Conservation (phyloP, 2,113 vertebrate species). For the Vicugna pacos region DNA sequence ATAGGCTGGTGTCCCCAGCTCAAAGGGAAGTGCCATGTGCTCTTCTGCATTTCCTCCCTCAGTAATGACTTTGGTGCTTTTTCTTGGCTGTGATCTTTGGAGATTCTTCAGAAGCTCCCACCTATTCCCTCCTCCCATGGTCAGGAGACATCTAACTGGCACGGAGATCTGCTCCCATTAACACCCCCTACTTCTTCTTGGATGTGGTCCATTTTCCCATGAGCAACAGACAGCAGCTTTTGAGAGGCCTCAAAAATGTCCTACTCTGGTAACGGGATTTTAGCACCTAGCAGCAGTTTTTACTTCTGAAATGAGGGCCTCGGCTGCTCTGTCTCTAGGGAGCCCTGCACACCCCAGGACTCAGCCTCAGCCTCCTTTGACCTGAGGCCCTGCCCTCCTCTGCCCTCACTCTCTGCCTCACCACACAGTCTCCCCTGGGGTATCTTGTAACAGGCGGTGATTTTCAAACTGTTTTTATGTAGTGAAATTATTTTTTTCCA, state of each 20-base stretch:
- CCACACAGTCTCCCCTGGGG: background rate
- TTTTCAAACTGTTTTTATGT: background rate
- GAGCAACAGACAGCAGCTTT: background rate
- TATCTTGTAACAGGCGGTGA: background rate
- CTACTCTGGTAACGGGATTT: background rate
- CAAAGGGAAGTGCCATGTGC: background rate
- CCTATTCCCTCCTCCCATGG: background rate
- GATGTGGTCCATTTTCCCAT: background rate
- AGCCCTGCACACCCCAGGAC: background rate
- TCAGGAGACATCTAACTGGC: background rate
- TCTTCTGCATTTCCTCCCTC: background rate
- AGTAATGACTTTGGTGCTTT: background rate
- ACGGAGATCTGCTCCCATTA: background rate
- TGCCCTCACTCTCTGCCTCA: background rate
- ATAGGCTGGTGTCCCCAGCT: background rate
- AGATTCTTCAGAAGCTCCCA: background rate
- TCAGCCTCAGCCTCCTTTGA: no score
- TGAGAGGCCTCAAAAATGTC: no score
- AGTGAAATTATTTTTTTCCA: background rate
- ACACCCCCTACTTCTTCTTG: background rate
- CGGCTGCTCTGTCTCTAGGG: background rate
- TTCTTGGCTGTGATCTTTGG: background rate
- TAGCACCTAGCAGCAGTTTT: background rate
- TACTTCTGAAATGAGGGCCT: background rate
- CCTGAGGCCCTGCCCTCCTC: fast-evolving